phyloP scores from a whole-genome alignment of 2,797 vertebrate species.

The Lophius americanus region DNA sequence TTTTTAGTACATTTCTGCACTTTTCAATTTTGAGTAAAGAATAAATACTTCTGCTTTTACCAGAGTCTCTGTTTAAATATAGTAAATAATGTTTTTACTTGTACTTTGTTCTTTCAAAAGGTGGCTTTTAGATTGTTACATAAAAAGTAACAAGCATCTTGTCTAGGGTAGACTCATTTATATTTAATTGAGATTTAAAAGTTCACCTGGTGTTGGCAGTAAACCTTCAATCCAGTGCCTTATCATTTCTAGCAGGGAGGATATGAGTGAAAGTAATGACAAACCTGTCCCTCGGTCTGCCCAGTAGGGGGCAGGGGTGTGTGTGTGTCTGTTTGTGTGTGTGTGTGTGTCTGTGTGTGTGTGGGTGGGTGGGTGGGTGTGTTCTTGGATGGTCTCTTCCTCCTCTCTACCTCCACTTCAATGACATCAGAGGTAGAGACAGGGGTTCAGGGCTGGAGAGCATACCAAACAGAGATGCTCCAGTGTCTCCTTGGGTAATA shows the following conservation, averaged over 20 bases:
- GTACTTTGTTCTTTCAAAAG: too few relatives aligned
- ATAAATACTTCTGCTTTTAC: too few relatives aligned
- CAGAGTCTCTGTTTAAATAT: too few relatives aligned
- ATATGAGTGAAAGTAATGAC: constrained; percentile 57
- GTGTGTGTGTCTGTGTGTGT: constrained; percentile 19
- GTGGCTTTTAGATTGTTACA: not conserved
- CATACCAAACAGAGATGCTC: constrained; percentile 67
- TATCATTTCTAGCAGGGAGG: constrained; percentile 36
- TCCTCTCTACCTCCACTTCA: constrained; percentile 61
- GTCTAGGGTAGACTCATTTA: constrained; percentile 8
- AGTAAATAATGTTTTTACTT: too few relatives aligned
- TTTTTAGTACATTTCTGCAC: too few relatives aligned
- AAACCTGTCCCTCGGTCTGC: constrained; percentile 46
- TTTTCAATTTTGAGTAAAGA: too few relatives aligned
- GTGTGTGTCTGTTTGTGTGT: constrained; percentile 27
- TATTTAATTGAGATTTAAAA: constrained; percentile 42
- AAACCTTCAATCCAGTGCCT: constrained; percentile 26
- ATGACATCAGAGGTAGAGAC: constrained; percentile 68
- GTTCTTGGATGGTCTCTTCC: constrained; percentile 42
- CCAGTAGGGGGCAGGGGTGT: constrained; percentile 69
- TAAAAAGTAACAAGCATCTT: not conserved
- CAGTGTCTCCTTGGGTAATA: constrained; percentile 75
- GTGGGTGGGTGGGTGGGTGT: constrained; percentile 18
- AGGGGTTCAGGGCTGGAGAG: constrained; percentile 59
- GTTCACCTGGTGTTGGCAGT: constrained; percentile 31